Conservation (phyloP, 23 tunicate genomes). For the Trididemnum clinides region DNA sequence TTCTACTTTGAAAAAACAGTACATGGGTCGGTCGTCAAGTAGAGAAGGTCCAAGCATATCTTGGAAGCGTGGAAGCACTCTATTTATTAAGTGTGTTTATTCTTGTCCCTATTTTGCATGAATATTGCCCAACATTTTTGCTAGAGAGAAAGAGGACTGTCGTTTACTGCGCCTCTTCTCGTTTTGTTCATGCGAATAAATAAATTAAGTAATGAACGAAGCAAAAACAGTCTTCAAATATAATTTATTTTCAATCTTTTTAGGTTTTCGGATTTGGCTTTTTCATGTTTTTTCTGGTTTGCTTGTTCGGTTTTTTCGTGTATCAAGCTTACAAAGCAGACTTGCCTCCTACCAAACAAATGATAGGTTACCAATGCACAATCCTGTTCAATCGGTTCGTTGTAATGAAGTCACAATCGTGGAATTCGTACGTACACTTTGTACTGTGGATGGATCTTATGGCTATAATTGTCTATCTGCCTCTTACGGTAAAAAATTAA, state of each 20-base stretch:
- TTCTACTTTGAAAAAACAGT: too few species aligned
- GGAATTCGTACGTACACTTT: neutral
- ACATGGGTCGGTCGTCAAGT: too few species aligned
- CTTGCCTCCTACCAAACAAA: neutral
- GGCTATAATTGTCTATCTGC: neutral
- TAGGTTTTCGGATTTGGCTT: conserved; percentile 11
- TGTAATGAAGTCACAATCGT: conserved; percentile 21
- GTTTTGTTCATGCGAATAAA: too few species aligned
- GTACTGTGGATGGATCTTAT: conserved; percentile 6
- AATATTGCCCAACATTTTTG: too few species aligned
- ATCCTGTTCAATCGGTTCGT: neutral
- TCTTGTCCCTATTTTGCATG: too few species aligned
- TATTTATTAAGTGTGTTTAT: too few species aligned
- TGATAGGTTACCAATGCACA: conserved; percentile 1
- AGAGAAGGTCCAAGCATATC: too few species aligned
- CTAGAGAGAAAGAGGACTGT: too few species aligned
- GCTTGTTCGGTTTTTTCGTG: neutral
- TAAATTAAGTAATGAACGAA: too few species aligned
- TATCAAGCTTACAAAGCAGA: neutral
- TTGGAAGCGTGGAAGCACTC: too few species aligned
- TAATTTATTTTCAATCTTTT: neutral
- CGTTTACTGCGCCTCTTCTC: too few species aligned
- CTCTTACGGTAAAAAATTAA: conserved; percentile 18
- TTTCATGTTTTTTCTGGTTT: neutral
- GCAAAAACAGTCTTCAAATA: too few species aligned